Percentiles rank a stretch among this genome's conserved stretches.
These are phyloP conservation scores for Danaus chrysippus DNA, from an alignment of 2,888 invertebrate genomes.

Conservation along the genomic window DNA sequence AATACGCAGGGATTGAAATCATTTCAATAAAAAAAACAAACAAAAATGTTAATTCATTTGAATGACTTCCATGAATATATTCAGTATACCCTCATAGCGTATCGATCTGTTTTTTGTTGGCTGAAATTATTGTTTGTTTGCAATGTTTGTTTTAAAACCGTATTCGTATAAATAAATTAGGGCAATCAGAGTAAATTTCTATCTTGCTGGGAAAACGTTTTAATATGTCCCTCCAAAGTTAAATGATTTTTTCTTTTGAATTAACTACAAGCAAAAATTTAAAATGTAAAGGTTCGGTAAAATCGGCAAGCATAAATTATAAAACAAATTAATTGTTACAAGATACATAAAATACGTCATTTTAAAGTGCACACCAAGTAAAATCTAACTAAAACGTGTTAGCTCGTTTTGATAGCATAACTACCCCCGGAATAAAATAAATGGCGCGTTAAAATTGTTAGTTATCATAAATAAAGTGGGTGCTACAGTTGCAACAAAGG, in stretches of 20 bases:
- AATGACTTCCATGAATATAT: too few species aligned
- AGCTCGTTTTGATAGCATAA: conserved; percentile 31
- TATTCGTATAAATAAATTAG: conserved; percentile 45
- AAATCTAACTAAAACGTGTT: not conserved
- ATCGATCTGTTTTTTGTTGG: not conserved
- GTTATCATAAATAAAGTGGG: conserved; percentile 63
- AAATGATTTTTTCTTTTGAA: not conserved
- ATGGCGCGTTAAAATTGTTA: conserved; percentile 61
- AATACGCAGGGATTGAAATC: too few species aligned
- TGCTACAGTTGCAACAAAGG: conserved; percentile 45
- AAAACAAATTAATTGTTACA: too few species aligned
- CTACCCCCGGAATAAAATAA: conserved; percentile 49
- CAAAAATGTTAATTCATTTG: too few species aligned
- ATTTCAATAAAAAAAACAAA: too few species aligned
- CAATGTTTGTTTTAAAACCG: conserved; percentile 13
- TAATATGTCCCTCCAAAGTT: conserved; percentile 7
- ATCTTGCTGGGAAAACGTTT: conserved; percentile 12
- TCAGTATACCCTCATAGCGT: not conserved
- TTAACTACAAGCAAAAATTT: too few species aligned
- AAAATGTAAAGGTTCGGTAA: too few species aligned
- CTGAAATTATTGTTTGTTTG: conserved; percentile 17
- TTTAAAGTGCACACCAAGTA: not conserved
- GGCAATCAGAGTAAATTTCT: conserved; percentile 33
- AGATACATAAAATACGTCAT: not conserved
- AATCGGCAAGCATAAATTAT: too few species aligned